phyloP scores from a whole-genome alignment of 2,797 vertebrate species.

The Coilia nasus region DNA sequence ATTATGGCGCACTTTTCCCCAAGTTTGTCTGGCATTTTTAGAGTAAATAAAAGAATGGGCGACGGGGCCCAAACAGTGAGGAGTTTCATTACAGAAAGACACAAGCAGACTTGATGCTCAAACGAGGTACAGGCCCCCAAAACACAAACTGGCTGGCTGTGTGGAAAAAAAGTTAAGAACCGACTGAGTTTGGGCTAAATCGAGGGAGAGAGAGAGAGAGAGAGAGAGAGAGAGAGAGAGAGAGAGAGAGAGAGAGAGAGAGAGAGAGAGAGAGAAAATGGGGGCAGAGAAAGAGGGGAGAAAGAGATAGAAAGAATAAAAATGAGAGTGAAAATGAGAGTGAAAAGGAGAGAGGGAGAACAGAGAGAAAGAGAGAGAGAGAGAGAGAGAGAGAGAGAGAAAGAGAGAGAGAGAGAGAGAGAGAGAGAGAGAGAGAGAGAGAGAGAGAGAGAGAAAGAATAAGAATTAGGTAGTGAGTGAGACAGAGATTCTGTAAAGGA shows the following conservation, averaged over 20 bases:
- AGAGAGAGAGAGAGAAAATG: too few relatives aligned
- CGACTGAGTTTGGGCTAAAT: not conserved
- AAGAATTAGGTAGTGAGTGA: slow-evolving; percentile 23
- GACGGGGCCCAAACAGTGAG: slow-evolving; percentile 57
- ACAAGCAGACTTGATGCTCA: slow-evolving; percentile 66
- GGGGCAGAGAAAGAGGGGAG: not conserved
- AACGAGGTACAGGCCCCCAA: slow-evolving; percentile 70
- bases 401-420: too few relatives aligned
- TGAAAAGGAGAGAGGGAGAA: too few relatives aligned
- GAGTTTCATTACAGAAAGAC: slow-evolving; percentile 64
- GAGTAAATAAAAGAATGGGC: slow-evolving; percentile 49
- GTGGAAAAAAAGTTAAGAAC: slow-evolving; percentile 49
- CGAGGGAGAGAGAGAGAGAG: slow-evolving; percentile 32
- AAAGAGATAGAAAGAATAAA: not conserved
- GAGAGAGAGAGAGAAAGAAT: too few relatives aligned
- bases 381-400: too few relatives aligned
- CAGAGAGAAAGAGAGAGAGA: too few relatives aligned
- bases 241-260: slow-evolving; percentile 18
- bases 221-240: slow-evolving; percentile 38
- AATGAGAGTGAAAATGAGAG: too few relatives aligned
- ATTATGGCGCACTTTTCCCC: slow-evolving; percentile 42
- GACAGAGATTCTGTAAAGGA: slow-evolving; percentile 35
- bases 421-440: too few relatives aligned
- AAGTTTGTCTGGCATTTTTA: slow-evolving; percentile 56
- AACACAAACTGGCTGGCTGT: slow-evolving; percentile 66